phyloP scores from a whole-genome alignment of 2,888 invertebrate genomes.

The Zhengitettix transpicula region DNA sequence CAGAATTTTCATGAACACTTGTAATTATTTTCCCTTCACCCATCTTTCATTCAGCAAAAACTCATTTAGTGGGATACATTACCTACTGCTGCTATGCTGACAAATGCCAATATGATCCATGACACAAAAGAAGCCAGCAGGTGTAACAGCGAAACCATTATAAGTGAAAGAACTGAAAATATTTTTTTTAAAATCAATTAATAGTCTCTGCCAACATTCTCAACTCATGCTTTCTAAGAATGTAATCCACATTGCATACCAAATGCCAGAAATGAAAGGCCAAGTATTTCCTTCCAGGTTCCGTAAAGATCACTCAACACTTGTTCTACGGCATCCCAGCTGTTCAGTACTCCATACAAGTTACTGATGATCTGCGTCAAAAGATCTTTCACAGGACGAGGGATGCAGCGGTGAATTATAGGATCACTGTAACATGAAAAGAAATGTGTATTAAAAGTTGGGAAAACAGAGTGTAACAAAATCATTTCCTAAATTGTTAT shows the following conservation, averaged over 20 bases:
- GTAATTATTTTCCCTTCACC: not conserved
- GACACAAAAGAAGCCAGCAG: slow-evolving; percentile 69
- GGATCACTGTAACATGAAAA: slow-evolving; percentile 45
- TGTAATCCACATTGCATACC: slow-evolving; percentile 35
- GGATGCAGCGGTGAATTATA: slow-evolving; percentile 76
- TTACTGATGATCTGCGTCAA: slow-evolving; percentile 45
- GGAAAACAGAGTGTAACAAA: not conserved
- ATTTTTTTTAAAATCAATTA: slow-evolving; percentile 11
- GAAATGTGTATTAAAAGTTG: not conserved
- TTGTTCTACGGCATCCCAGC: slow-evolving; percentile 78
- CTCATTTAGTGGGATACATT: slow-evolving; percentile 10
- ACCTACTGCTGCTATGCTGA: slow-evolving; percentile 58
- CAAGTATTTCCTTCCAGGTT: slow-evolving; percentile 73
- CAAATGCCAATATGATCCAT: slow-evolving; percentile 71
- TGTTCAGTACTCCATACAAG: slow-evolving; percentile 67
- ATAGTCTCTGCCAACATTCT: not conserved
- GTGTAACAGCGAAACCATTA: slow-evolving; percentile 70
- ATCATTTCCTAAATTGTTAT: not conserved
- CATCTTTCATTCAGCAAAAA: not conserved
- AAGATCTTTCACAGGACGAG: slow-evolving; percentile 48
- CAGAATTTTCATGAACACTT: not conserved
- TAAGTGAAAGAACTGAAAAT: slow-evolving; percentile 59
- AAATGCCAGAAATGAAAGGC: slow-evolving; percentile 62
- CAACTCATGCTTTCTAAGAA: not conserved
- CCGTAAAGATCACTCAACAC: slow-evolving; percentile 74